Evolutionary conservation across 35 echinoderm and acorn worm species (phyloP), one percentile per base, ranked within the genome.

Genomic region (Apostichopus californicus): DNA sequence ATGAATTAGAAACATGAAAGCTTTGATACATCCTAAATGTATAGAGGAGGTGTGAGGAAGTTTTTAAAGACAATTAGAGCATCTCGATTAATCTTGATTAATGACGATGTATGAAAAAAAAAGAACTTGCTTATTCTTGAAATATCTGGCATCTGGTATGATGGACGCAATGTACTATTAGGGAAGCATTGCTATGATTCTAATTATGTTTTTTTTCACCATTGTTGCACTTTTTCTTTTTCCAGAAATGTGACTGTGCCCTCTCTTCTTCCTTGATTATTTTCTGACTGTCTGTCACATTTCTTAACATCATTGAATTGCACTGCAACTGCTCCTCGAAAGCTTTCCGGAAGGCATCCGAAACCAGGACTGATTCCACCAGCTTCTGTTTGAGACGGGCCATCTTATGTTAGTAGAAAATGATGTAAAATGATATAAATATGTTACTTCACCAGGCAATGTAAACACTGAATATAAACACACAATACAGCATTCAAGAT

Each of bases 281-380:
- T 1, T 90, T 92, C 17, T 89, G 73, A 18, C 15, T 72, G 34
- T 68, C 20, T 22, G 73, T 87, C 70, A 99, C 57, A 23, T 99
- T 65, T 83, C 81, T 72, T 22, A 93, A 58, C 60, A 99, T 70
- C 5, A 64, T 55, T 13, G 89, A 93, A 77, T 99, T 99, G 34
- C 91, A 91, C 59, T 94, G 86, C 53, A 99, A 87, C 57, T 99
- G 97, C 10, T 99, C 93, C 56, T 99, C 97, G 93, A 99, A 99
- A 14, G 95, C 97, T 79, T 84, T 94, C 58, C 95, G 53, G 85
- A 96, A 99, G 26, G 97, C 90, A 90, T 99, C 97, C 2, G 97
- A 92, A 7, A 94, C 81, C 1, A 96, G 84, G 21, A 91, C 77
- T 0, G 91, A 88, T 22, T 95, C 97, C 8, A 87, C 91, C 57